These are phyloP conservation scores for Synanthedon myopaeformis DNA, from an alignment of 2,888 invertebrate genomes.

Conservation along the genomic window DNA sequence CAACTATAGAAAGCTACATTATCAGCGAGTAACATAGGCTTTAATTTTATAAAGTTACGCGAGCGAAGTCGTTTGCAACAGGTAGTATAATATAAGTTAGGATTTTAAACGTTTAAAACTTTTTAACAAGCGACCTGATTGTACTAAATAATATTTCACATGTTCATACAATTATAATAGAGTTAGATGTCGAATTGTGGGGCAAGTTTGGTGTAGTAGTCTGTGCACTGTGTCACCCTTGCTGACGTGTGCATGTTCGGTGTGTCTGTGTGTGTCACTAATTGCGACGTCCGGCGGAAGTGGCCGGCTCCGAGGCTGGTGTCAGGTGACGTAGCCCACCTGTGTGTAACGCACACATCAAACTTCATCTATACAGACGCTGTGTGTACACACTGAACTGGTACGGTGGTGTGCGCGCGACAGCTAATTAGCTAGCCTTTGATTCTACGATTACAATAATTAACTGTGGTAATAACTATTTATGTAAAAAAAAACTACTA, in stretches of 20 bases:
- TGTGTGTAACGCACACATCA: constrained; percentile 29
- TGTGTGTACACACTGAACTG: background rate
- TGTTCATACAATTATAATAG: too few relatives aligned
- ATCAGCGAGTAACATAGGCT: too few relatives aligned
- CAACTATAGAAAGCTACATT: too few relatives aligned
- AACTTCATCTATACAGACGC: constrained; percentile 13
- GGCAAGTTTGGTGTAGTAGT: too few relatives aligned
- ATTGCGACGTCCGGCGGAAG: constrained; percentile 67
- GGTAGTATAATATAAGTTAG: too few relatives aligned
- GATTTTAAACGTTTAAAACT: too few relatives aligned
- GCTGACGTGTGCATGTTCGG: constrained; percentile 9
- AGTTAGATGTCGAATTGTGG: too few relatives aligned
- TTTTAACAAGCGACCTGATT: too few relatives aligned
- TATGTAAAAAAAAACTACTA: background rate
- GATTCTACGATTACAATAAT: constrained; percentile 30
- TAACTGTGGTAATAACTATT: constrained; percentile 13
- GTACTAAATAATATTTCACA: too few relatives aligned
- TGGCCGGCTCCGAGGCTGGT: constrained; percentile 60
- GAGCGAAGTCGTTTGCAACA: too few relatives aligned
- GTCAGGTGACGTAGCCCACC: constrained; percentile 61
- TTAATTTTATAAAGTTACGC: too few relatives aligned
- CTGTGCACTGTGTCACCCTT: background rate
- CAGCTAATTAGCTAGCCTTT: constrained; percentile 27
- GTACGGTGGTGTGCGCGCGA: constrained; percentile 8
- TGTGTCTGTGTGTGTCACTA: constrained; percentile 48